Evolutionary conservation across 2,888 invertebrate genomes (phyloP).

Genomic region (Punctoribates punctum): DNA sequence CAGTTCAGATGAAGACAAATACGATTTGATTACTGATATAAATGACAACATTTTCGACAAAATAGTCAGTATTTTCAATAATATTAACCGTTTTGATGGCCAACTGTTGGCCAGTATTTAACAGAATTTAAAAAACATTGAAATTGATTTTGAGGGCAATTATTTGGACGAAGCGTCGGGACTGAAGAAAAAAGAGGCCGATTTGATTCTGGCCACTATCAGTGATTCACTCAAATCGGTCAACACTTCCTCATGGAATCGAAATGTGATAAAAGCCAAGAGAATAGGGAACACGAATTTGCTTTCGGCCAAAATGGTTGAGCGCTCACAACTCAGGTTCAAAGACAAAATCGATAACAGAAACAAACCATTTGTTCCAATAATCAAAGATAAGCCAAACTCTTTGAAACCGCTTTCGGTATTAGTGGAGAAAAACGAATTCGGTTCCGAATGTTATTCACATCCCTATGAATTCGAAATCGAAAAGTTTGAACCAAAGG

Average conservation of each 20-base stretch:
- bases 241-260: constrained; percentile 53
- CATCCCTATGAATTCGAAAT: constrained; percentile 88
- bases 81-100: background rate
- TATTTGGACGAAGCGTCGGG: constrained; percentile 55
- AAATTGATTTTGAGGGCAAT: constrained; percentile 50
- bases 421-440: constrained; percentile 65
- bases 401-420: constrained; percentile 73
- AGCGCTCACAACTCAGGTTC: constrained; percentile 75
- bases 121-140: background rate
- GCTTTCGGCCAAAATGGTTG: constrained; percentile 33
- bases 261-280: constrained; percentile 36
- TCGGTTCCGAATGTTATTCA: constrained; percentile 60
- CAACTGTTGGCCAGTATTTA: background rate
- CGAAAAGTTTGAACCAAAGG: constrained; percentile 64
- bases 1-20: constrained; percentile 60
- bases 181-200: constrained; percentile 52
- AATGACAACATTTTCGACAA: constrained; percentile 79
- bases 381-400: constrained; percentile 81
- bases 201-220: constrained; percentile 46
- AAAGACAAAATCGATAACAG: constrained; percentile 80
- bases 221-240: constrained; percentile 47
- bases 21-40: constrained; percentile 72
- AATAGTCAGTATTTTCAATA: constrained; percentile 60
- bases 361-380: constrained; percentile 72
- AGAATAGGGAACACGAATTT: background rate